Percentiles rank a stretch among this genome's conserved stretches.
Evolutionary conservation across 2,797 vertebrate genomes (phyloP).

Genomic region (Natrix natrix): DNA sequence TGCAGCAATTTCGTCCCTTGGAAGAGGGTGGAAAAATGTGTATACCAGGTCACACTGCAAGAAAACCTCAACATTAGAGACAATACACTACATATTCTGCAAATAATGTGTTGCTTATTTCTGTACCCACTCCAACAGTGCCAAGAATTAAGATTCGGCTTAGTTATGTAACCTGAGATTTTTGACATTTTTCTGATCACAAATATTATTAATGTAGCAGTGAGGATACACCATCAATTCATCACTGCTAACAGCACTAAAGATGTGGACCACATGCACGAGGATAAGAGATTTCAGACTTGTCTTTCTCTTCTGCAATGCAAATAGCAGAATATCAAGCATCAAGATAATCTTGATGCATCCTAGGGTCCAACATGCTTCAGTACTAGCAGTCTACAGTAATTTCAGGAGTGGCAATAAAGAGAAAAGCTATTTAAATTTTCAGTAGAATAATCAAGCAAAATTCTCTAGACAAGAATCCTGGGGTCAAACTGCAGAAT

Average conservation of each 20-base stretch:
- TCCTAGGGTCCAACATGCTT: not conserved
- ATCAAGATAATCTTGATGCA: not conserved
- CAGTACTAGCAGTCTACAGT: not conserved
- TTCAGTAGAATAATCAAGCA: not conserved
- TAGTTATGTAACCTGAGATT: not conserved
- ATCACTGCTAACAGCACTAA: not conserved
- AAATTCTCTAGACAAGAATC: not conserved
- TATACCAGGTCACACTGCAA: constrained; percentile 91
- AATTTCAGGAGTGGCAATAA: not conserved
- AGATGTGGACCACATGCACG: not conserved
- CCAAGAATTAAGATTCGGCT: not conserved
- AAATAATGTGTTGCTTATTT: not conserved
- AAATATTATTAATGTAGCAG: not conserved
- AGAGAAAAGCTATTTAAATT: not conserved
- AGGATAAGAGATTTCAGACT: not conserved
- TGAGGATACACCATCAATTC: not conserved
- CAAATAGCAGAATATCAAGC: not conserved
- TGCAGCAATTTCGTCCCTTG: constrained; percentile 82
- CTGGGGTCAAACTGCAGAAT: not conserved
- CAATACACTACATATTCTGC: not conserved
- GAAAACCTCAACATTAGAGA: constrained; percentile 3
- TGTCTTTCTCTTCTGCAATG: not conserved
- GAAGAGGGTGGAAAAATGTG: constrained; percentile 90
- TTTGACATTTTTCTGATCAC: not conserved
- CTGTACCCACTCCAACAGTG: not conserved